phyloP scores from a whole-genome alignment of 2,113 vertebrate species.

The Dryoscopus gambensis region DNA sequence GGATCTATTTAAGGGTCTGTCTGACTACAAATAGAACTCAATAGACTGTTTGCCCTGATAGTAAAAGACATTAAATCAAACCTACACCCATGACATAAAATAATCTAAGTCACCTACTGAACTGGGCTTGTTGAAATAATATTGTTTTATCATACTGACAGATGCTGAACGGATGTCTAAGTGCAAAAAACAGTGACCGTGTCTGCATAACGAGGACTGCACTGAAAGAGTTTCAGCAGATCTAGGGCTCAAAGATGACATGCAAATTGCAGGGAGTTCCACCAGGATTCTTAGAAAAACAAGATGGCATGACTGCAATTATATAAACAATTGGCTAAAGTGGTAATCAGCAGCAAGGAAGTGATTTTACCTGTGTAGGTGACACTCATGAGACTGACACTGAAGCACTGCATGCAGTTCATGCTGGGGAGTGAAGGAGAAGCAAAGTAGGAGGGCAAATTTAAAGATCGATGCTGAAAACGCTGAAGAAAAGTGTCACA shows the following conservation, averaged over 20 bases:
- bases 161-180: not conserved
- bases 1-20: not conserved
- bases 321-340: not conserved
- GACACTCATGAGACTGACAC: not conserved
- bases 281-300: not conserved
- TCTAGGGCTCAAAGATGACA: not conserved
- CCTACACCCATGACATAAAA: accelerated
- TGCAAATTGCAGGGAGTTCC: not conserved
- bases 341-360: not conserved
- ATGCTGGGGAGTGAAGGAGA: not conserved
- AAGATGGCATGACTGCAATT: not conserved
- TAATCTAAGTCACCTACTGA: not conserved
- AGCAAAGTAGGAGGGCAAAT: not conserved
- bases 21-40: not conserved
- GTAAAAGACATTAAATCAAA: not conserved
- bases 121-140: not conserved
- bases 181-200: not conserved
- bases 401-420: not conserved
- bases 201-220: not conserved
- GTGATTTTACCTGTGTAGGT: not conserved
- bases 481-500: not conserved
- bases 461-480: not conserved
- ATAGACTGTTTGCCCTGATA: not conserved
- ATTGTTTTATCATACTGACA: not conserved
- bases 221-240: not conserved